These are phyloP conservation scores for Holacanthus passer DNA, from an alignment of 2,113 vertebrate species.

Conservation along the genomic window DNA sequence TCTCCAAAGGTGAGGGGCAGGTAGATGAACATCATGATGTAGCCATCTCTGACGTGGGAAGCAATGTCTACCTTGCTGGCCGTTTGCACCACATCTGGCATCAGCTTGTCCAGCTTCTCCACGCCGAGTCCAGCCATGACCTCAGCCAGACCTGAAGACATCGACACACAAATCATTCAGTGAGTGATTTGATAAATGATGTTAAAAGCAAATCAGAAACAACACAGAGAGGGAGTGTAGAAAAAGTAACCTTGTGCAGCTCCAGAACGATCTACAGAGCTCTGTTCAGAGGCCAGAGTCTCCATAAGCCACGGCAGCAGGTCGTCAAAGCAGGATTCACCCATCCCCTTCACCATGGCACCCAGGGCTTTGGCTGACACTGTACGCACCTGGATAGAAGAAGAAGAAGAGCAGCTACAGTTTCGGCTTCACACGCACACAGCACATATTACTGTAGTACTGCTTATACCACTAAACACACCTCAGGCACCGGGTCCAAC, in stretches of 20 bases:
- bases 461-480: conserved; percentile 69
- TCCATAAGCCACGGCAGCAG: conserved; percentile 98
- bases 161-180: not conserved
- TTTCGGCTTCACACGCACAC: not conserved
- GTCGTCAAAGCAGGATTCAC: conserved; percentile 96
- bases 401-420: not conserved
- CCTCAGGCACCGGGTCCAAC: conserved; percentile 97
- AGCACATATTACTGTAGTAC: not conserved
- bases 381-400: conserved; percentile 90
- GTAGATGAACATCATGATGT: conserved; percentile 99
- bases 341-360: conserved; percentile 99
- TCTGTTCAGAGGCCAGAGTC: conserved; percentile 96
- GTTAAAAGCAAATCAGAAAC: too few relatives aligned
- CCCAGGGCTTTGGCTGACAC: conserved; percentile 98
- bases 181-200: not conserved
- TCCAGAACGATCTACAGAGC: conserved; percentile 98
- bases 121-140: conserved; percentile 98
- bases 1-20: conserved; percentile 98
- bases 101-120: conserved; percentile 98
- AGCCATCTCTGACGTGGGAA: conserved; percentile 97
- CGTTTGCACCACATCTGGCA: conserved; percentile 98
- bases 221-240: not conserved
- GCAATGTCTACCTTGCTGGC: conserved; percentile 98
- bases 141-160: conserved; percentile 91
- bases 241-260: conserved; percentile 92